Percentiles rank a stretch among this genome's conserved stretches.
Evolutionary conservation across 2,797 vertebrate genomes (phyloP).

Genomic region (Alcedo quadribrachys): DNA sequence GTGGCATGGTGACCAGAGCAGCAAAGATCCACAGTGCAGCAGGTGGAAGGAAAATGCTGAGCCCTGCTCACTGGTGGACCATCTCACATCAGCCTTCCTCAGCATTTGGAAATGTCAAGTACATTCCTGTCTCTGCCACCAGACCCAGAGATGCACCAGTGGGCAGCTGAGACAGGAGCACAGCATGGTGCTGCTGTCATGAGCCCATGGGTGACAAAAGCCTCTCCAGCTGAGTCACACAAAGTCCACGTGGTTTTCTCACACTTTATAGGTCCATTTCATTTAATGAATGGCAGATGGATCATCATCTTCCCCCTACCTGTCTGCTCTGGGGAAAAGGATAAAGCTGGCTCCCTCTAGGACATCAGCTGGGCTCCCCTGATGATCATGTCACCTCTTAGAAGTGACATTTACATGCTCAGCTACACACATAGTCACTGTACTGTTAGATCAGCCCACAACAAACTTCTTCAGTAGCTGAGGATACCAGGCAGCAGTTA

Average conservation of each 20-base stretch:
- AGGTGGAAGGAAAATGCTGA: neutral
- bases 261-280: neutral
- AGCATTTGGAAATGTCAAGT: fast-evolving
- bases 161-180: fast-evolving
- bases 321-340: neutral
- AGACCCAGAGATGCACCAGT: neutral
- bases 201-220: neutral
- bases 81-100: neutral
- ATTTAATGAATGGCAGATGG: no score
- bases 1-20: fast-evolving
- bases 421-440: no score
- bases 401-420: fast-evolving
- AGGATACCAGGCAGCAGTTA: neutral
- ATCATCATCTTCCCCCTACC: neutral
- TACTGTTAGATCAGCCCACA: neutral
- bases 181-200: neutral
- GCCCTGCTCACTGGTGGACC: fast-evolving
- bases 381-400: neutral
- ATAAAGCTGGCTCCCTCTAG: neutral
- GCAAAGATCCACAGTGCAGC: fast-evolving
- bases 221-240: neutral
- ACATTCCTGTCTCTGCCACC: fast-evolving
- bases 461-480: neutral
- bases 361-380: fast-evolving
- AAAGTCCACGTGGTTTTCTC: neutral